Evolutionary conservation across 2,797 vertebrate genomes (phyloP).

Genomic region (Lutjanus campechanus): DNA sequence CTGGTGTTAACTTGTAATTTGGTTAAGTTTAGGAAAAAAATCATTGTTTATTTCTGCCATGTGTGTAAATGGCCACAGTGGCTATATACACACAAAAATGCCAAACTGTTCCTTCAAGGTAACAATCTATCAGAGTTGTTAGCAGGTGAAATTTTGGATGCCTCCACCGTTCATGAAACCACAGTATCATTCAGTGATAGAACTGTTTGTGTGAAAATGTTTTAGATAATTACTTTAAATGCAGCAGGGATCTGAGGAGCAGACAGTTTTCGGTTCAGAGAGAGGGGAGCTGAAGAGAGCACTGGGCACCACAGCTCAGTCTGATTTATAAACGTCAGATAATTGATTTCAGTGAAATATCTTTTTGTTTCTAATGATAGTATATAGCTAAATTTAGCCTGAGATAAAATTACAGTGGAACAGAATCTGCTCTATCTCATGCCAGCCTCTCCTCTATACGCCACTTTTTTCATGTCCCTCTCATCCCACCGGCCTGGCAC

Average conservation of each 20-base stretch:
- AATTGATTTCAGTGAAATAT: constrained; percentile 10
- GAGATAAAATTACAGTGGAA: constrained; percentile 17
- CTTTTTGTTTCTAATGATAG: constrained; percentile 18
- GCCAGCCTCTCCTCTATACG: background rate
- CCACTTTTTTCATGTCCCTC: constrained; percentile 18
- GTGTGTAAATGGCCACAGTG: too few species aligned
- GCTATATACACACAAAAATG: too few species aligned
- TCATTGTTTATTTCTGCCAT: too few species aligned
- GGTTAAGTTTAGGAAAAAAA: too few species aligned
- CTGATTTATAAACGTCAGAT: background rate
- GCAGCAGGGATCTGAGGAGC: background rate
- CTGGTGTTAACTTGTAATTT: too few species aligned
- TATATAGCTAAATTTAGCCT: constrained; percentile 26
- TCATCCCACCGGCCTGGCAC: constrained; percentile 28
- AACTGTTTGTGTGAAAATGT: background rate
- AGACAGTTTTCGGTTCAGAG: background rate
- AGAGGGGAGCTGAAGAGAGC: background rate
- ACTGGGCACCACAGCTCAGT: background rate
- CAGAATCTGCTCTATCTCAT: constrained; percentile 22
- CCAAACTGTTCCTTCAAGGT: too few species aligned
- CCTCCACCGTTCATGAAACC: background rate
- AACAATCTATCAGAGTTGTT: too few species aligned
- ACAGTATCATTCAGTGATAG: background rate
- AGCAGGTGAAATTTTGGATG: background rate
- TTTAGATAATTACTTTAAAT: background rate